Conservation (phyloP, 1,140 invertebrate genomes). For the Anoplophora glabripennis region DNA sequence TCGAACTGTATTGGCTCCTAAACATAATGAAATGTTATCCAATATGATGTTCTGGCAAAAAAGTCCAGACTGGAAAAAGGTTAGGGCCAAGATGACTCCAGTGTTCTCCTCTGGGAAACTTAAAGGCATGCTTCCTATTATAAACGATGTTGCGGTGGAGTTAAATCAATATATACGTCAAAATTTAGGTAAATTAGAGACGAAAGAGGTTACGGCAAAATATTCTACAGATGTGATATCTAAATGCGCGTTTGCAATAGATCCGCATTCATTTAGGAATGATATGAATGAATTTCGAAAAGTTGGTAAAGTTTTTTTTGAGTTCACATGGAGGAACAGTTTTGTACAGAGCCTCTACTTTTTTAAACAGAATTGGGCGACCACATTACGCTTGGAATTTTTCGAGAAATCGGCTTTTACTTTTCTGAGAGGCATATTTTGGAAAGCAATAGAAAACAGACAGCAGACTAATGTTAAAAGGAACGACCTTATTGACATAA, state of each 20-base stretch:
- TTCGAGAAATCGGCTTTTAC: not conserved
- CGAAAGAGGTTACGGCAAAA: slow-evolving; percentile 40
- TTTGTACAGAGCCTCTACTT: slow-evolving; percentile 1
- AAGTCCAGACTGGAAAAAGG: slow-evolving; percentile 44
- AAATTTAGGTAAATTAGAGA: slow-evolving; percentile 23
- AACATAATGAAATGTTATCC: slow-evolving; percentile 50
- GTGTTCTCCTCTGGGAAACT: slow-evolving; percentile 49
- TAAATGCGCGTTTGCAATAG: slow-evolving; percentile 51
- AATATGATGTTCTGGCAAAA: slow-evolving; percentile 41
- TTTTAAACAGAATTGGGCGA: not conserved
- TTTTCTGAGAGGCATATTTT: not conserved
- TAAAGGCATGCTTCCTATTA: slow-evolving; percentile 48
- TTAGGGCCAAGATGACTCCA: slow-evolving; percentile 45
- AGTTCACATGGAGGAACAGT: slow-evolving; percentile 11
- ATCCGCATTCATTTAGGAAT: slow-evolving; percentile 47
- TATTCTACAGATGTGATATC: slow-evolving; percentile 55
- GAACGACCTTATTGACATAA: slow-evolving; percentile 15
- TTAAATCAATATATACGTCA: slow-evolving; percentile 30
- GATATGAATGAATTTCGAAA: slow-evolving; percentile 46
- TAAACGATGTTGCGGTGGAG: slow-evolving; percentile 31
- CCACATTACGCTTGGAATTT: not conserved
- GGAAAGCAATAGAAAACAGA: not conserved
- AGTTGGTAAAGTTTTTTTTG: slow-evolving; percentile 26
- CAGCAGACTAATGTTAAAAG: not conserved
- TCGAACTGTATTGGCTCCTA: slow-evolving; percentile 48